phyloP scores from a whole-genome alignment of 2,113 vertebrate genomes.

The Ptyas mucosa region DNA sequence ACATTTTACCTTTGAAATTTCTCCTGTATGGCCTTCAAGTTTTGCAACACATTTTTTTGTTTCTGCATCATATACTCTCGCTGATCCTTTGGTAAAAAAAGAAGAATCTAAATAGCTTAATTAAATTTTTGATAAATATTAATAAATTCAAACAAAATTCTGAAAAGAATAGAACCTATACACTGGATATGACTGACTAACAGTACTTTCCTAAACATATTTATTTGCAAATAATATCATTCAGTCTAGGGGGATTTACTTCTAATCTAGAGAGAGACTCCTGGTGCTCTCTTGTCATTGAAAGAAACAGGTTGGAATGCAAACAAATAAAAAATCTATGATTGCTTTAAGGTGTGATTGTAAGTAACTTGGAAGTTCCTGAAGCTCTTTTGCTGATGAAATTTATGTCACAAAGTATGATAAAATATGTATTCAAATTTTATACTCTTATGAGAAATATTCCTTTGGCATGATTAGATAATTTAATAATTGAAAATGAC shows the following conservation, averaged over 20 bases:
- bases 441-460: neutral
- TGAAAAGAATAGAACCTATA: neutral
- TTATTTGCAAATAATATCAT: neutral
- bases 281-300: neutral
- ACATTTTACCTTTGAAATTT: slow-evolving; percentile 89
- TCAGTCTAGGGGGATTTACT: neutral
- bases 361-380: neutral
- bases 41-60: slow-evolving; percentile 80
- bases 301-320: neutral
- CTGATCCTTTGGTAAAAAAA: slow-evolving; percentile 75
- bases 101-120: neutral
- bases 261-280: neutral
- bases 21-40: slow-evolving; percentile 84
- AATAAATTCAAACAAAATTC: slow-evolving; percentile 6
- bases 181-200: neutral
- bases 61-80: slow-evolving; percentile 77
- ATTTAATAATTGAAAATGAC: neutral
- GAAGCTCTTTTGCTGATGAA: neutral
- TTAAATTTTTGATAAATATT: neutral
- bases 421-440: neutral
- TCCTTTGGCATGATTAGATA: neutral
- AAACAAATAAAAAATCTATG: neutral
- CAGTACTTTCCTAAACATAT: neutral
- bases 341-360: neutral
- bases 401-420: no score